Conservation (phyloP, 2,888 invertebrate genomes). For the Harpalus rubripes region DNA sequence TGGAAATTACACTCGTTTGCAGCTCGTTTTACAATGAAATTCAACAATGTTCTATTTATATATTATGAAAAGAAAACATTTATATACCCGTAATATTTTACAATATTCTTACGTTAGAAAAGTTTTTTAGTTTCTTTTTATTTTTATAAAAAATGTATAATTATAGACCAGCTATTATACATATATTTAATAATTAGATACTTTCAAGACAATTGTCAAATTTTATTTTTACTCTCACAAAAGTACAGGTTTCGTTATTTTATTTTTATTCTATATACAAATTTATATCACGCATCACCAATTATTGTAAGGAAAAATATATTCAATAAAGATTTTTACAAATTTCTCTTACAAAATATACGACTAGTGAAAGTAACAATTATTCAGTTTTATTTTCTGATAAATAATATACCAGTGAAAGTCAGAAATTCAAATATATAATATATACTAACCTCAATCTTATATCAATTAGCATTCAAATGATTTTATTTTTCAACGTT, state of each 20-base stretch:
- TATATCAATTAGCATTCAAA: too few relatives aligned
- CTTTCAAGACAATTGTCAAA: background rate
- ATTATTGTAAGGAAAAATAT: background rate
- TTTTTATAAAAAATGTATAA: slow-evolving; percentile 20
- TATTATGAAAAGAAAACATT: background rate
- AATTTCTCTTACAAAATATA: background rate
- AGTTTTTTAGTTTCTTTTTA: background rate
- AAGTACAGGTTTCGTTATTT: background rate
- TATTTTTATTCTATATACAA: background rate
- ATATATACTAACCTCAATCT: too few relatives aligned
- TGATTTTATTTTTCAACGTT: too few relatives aligned
- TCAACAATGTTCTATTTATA: slow-evolving; percentile 19
- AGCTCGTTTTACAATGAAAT: slow-evolving; percentile 51
- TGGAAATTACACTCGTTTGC: slow-evolving; percentile 36
- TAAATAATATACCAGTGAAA: background rate
- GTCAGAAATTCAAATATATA: background rate
- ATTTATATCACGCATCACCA: background rate
- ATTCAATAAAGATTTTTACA: background rate
- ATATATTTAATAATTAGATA: slow-evolving; percentile 11
- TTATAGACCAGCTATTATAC: slow-evolving; percentile 11
- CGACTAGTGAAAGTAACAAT: background rate
- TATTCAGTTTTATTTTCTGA: background rate
- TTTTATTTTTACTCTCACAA: background rate
- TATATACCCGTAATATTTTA: slow-evolving; percentile 44
- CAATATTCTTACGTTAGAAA: slow-evolving; percentile 29